Base-by-base conservation (phyloP, 2,797 vertebrate genomes). In the Psittacula echo region DNA sequence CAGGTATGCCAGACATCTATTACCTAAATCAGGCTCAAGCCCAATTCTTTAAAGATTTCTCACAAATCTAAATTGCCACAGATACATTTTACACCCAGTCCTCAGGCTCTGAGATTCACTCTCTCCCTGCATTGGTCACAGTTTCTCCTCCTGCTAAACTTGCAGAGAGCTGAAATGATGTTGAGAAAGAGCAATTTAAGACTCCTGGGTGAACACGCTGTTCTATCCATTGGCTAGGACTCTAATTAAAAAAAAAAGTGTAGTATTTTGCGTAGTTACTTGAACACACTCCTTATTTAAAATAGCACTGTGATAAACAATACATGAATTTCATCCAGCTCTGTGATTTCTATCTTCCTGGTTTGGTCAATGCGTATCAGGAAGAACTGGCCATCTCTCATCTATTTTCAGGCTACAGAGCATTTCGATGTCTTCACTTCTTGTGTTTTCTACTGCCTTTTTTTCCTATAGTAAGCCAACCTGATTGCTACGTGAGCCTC, bases 401-500 rank as follows among this genome's bases (percentile, higher is more conserved):
- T 10, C 45, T 22, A 9, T 4, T 3, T 39, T 82, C 29, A 82
- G 60, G n/a, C 10, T 79, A 41, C 5, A 39, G n/a, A 84, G 6
- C 7, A 23, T 41, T 78, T 85, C 29, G 73, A 1, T 72, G 9
- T 12, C 27, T 88, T 37, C 11, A 9, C 39, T 72, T 44, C 44
- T 47, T 44, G 7, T 75, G 45, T 41, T 22, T 79, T 91, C 34
- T 6, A 44, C 51, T 83, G 75, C 51, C 29, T 90, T 0, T 95
- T 41, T 96, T 88, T 56, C 75, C 51, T 24, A 51, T 62, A 99
- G 98, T 97, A 50, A 98, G 97, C 62, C 90, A 96, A 29, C 97
- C 98, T 1, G 98, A 99, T 90, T 98, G 97, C 80, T 99, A 98
- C 1, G 98, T 99, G 76, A 98, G 95, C 45, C 97, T 99, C 67